Base-by-base conservation (phyloP, 1,140 invertebrate species). In the Pseudomyrmex gracilis region DNA sequence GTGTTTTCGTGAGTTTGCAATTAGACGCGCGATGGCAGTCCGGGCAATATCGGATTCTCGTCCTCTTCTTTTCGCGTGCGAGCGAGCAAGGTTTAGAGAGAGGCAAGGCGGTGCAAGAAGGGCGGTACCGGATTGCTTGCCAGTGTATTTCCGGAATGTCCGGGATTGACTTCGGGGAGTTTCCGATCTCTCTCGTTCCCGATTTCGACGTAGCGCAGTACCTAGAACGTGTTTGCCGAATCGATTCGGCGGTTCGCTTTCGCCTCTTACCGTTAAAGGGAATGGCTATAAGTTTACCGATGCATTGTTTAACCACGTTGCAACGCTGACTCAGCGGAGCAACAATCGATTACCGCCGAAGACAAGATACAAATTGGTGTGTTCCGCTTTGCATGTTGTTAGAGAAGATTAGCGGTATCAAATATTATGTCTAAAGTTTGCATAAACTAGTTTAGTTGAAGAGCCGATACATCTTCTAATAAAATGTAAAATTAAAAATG, bases 1-100 rank as follows among this genome's bases (percentile, higher is more conserved):
- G 90, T 93, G 91, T 93, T 93, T 93, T 92, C 90, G 82, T 88
- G 90, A 90, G 90, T 93, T 93, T 88, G 90, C 90, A 93, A 93
- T 93, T 93, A 93, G 90, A 89, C 87, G 84, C 61, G 82, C 61
- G 85, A 84, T 86, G 86, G 84, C 77, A 74, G 80, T 61, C 58
- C 34, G 53, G 47, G 71, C 78, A 87, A 87, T 87, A 87, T 87
- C 87, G 87, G 24, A 85, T 85, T 80, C 84, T 87, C 77, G 45
- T 60, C 34, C 51, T 53, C 58, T 78, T 77, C 76, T 88, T 88
- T 87, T 58, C 34, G 57, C 68, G 82, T 53, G 67, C 12, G 61
- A 73, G 63, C 68, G 77, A 87, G n/a, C 64, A 82, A 66, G 60
- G 57, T 47, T 15, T 85, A 34, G 15, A 53, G 49, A 34, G 47